Evolutionary conservation across 2,797 vertebrate species (phyloP).

Genomic region (Cephalopachus bancanus): DNA sequence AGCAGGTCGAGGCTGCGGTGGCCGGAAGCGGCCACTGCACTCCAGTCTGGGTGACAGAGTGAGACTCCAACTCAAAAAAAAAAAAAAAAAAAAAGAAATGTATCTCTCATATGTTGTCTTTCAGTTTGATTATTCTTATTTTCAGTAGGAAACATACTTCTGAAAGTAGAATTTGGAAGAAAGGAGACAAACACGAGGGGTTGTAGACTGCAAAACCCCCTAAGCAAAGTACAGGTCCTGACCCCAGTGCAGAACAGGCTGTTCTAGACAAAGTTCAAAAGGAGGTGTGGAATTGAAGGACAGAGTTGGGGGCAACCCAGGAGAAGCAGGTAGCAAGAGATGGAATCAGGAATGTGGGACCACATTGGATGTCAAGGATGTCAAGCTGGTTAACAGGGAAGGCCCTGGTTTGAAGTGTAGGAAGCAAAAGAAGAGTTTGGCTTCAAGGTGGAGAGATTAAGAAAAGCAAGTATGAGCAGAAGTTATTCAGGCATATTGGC

Average conservation of each 20-base stretch:
- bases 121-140: conserved; percentile 55
- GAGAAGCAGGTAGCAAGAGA: not conserved
- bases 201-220: not conserved
- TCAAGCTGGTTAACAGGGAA: not conserved
- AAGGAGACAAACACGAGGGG: not conserved
- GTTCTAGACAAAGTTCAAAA: conserved; percentile 34
- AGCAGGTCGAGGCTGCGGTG: too few relatives aligned
- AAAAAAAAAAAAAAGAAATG: too few relatives aligned
- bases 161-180: conserved; percentile 55
- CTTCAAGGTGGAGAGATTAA: not conserved
- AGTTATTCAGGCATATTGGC: not conserved
- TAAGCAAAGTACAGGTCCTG: not conserved
- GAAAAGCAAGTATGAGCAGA: conserved; percentile 3
- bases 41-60: too few relatives aligned
- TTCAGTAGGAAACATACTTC: not conserved
- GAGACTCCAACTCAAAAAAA: too few relatives aligned
- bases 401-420: not conserved
- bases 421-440: conserved; percentile 26
- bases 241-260: not conserved
- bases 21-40: too few relatives aligned
- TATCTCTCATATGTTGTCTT: not conserved
- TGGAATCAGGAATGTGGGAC: not conserved
- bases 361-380: not conserved
- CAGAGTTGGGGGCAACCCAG: not conserved
- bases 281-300: not conserved